A percentile compares a stretch with the other conserved stretches of the same genome.
phyloP scores from a whole-genome alignment of 2,113 vertebrate genomes.

The Aphyosemion australe region DNA sequence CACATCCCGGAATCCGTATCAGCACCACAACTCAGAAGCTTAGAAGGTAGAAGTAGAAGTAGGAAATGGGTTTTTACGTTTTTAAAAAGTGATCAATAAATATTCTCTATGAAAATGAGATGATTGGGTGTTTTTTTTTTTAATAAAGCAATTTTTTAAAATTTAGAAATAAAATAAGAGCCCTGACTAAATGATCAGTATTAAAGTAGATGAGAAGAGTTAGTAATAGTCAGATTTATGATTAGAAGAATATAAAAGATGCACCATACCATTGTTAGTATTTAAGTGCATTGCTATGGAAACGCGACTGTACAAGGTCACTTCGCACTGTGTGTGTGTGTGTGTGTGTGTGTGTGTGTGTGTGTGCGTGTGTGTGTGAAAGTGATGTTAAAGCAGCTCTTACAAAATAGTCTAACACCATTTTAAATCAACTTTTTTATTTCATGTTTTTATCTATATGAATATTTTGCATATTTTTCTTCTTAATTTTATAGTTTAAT shows the following conservation, averaged over 20 bases:
- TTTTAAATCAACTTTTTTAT: not conserved
- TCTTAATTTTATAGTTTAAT: too few relatives aligned
- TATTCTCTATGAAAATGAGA: too few relatives aligned
- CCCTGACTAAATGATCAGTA: constrained; percentile 9
- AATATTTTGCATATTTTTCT: too few relatives aligned
- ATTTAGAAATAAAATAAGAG: not conserved
- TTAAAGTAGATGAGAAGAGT: constrained; percentile 12
- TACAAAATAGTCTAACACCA: constrained; percentile 5
- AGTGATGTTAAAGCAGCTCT: not conserved
- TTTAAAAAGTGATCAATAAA: too few relatives aligned
- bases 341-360: not conserved
- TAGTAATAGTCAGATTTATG: constrained; percentile 8
- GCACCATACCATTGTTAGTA: constrained; percentile 20
- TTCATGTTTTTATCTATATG: too few relatives aligned
- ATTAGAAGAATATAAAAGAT: constrained; percentile 31
- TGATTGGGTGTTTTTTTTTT: too few relatives aligned
- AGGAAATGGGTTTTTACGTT: too few relatives aligned
- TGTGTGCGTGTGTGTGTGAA: not conserved
- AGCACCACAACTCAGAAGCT: not conserved
- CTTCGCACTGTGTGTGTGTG: constrained; percentile 10
- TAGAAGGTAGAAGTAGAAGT: not conserved
- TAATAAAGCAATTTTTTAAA: too few relatives aligned
- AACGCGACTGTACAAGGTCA: constrained; percentile 53
- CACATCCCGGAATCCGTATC: constrained; percentile 1
- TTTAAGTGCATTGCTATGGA: constrained; percentile 60